Evolutionary conservation across 2,113 vertebrate genomes (phyloP).

Genomic region (Amblyopsis rosae): DNA sequence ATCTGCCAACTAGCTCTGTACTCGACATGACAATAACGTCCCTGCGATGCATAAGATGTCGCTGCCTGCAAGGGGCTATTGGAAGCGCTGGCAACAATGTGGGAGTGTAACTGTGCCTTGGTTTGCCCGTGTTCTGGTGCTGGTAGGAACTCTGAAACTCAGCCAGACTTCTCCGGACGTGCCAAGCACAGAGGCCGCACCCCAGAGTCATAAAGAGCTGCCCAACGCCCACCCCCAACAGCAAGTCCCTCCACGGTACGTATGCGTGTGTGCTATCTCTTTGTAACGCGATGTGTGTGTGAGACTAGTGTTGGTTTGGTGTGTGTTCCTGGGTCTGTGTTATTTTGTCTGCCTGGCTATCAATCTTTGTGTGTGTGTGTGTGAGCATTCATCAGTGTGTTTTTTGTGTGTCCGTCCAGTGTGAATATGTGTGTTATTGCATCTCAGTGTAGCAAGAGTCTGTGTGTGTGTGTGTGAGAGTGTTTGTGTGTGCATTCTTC

Average conservation of each 20-base stretch:
- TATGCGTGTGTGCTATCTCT: neutral
- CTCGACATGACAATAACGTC: slow-evolving; percentile 49
- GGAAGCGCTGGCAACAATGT: neutral
- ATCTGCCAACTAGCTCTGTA: slow-evolving; percentile 30
- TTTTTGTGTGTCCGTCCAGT: too few species aligned
- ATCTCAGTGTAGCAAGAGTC: too few species aligned
- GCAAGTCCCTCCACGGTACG: slow-evolving; percentile 81
- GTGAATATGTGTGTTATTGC: too few species aligned
- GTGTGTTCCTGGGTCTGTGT: too few species aligned
- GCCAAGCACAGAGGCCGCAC: slow-evolving; percentile 70
- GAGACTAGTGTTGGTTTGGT: neutral
- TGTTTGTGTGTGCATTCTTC: neutral
- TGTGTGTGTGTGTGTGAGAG: slow-evolving; percentile 5
- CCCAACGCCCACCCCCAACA: slow-evolving; percentile 87
- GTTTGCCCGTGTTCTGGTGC: neutral
- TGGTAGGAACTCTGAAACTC: slow-evolving; percentile 80
- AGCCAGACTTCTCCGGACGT: slow-evolving; percentile 91
- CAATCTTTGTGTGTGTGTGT: neutral
- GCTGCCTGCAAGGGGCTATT: slow-evolving; percentile 8
- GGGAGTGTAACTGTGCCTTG: slow-evolving; percentile 10
- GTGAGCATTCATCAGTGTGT: too few species aligned
- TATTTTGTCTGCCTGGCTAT: neutral
- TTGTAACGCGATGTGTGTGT: neutral
- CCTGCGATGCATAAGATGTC: slow-evolving; percentile 1
- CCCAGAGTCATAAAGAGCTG: slow-evolving; percentile 75